These are phyloP conservation scores for Heliopora coerulea DNA, from an alignment of 92 coral and sea anemone species.

Conservation along the genomic window DNA sequence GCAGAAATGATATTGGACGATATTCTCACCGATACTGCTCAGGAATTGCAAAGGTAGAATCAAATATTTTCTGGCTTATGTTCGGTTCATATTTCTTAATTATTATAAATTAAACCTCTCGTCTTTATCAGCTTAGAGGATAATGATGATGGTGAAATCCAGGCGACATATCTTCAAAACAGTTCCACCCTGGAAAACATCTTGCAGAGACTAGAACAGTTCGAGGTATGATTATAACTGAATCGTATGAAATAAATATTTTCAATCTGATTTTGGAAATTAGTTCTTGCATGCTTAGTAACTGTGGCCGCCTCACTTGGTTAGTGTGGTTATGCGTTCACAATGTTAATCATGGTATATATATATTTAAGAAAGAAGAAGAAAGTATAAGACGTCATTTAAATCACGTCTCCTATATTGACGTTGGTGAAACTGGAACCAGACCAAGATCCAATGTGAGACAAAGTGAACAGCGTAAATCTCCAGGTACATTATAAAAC, in stretches of 20 bases:
- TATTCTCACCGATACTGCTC: constrained; percentile 74
- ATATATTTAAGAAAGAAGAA: constrained; percentile 72
- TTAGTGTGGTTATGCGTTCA: too few species aligned
- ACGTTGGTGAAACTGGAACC: constrained; percentile 33
- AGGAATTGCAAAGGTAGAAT: constrained; percentile 79
- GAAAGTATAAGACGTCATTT: constrained; percentile 83
- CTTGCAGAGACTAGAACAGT: constrained; percentile 70
- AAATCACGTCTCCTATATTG: constrained; percentile 71
- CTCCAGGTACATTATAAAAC: not conserved
- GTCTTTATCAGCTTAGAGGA: constrained; percentile 63
- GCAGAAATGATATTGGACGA: constrained; percentile 90
- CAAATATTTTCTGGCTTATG: not conserved
- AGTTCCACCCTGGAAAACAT: constrained; percentile 81
- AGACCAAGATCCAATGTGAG: not conserved
- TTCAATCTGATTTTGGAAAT: too few species aligned
- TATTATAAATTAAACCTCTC: not conserved
- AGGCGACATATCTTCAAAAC: constrained; percentile 62
- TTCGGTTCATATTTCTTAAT: too few species aligned
- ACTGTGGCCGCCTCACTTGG: too few species aligned
- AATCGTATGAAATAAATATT: too few species aligned
- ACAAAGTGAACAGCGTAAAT: not conserved
- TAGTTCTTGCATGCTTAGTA: too few species aligned
- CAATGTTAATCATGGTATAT: too few species aligned
- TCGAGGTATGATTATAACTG: constrained; percentile 73
- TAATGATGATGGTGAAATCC: constrained; percentile 64